Conservation (phyloP, 2,888 invertebrate genomes). For the Sipunculus nudus region DNA sequence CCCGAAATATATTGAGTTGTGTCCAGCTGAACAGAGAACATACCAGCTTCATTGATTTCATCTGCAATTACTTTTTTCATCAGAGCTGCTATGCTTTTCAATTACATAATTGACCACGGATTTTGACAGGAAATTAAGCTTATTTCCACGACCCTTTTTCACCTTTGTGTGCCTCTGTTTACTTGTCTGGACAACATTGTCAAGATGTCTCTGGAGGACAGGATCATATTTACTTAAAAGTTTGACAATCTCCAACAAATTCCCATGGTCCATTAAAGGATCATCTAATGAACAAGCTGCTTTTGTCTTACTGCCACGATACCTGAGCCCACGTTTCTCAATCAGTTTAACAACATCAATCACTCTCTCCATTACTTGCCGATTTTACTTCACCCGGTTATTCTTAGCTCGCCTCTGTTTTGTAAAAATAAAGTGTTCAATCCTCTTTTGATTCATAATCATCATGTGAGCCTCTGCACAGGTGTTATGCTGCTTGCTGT, state of each 20-base stretch:
- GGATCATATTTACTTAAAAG: background rate
- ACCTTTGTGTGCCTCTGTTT: background rate
- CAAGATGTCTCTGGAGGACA: background rate
- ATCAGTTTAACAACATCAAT: slow-evolving; percentile 3
- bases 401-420: background rate
- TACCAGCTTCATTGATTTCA: background rate
- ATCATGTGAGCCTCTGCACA: slow-evolving; percentile 1
- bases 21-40: background rate
- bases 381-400: background rate
- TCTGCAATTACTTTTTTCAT: background rate
- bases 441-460: background rate
- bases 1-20: background rate
- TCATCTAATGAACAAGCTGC: background rate
- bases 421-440: background rate
- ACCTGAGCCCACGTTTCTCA: background rate
- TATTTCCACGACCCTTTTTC: slow-evolving; percentile 1
- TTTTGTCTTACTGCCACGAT: background rate
- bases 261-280: background rate
- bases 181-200: background rate
- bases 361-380: slow-evolving; percentile 4
- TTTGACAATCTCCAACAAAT: slow-evolving; percentile 1
- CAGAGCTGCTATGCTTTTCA: slow-evolving; percentile 2
- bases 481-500: background rate
- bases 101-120: background rate
- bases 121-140: background rate